Base-by-base conservation (phyloP, 2,113 vertebrate genomes). In the Gymnorhina tibicen region DNA sequence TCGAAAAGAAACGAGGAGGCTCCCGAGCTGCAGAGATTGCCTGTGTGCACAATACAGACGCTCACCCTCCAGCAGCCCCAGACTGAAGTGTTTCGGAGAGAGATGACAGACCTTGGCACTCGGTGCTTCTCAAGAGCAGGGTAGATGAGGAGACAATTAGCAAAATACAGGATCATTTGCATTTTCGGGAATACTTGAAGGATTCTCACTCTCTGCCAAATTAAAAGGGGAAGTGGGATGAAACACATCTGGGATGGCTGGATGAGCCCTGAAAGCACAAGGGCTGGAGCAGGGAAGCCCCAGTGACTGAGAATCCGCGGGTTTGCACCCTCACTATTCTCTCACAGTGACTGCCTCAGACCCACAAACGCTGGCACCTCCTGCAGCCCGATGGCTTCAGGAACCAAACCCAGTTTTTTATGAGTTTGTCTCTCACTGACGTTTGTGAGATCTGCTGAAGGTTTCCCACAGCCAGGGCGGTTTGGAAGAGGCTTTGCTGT, bases 141-240 rank as follows among this genome's bases (percentile, higher is more conserved):
- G 32, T 33, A 55, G 80, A 86, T 93, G 87, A 94, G 88, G 70
- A 90, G 67, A 78, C 78, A 93, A 95, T 94, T 95, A 91, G 85
- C 28, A 44, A 87, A 76, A 77, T 26, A 59, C 68, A 49, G 59
- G 11, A 39, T 69, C 67, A 89, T 94, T 96, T 91, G 93, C 95
- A 88, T 93, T 79, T 88, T 85, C 89, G 85, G 91, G 78, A 90
- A 55, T 60, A 59, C 62, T 92, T 92, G 89, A 85, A 60, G 79
- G 58, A 39, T 83, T 64, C 75, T 85, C 44, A 64, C 66, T 67
- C 53, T 64, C 76, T 93, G 77, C 77, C 47, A 56, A 23, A 81
- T 73, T 59, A 53, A 53, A 44, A 41, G 42, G 52, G 35, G 70
- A 44, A 42, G 42, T 26, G 58, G 78, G 52, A 46, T 0, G 5